Base-by-base conservation (phyloP, 2,888 invertebrate species). In the Theodoxus fluviatilis region DNA sequence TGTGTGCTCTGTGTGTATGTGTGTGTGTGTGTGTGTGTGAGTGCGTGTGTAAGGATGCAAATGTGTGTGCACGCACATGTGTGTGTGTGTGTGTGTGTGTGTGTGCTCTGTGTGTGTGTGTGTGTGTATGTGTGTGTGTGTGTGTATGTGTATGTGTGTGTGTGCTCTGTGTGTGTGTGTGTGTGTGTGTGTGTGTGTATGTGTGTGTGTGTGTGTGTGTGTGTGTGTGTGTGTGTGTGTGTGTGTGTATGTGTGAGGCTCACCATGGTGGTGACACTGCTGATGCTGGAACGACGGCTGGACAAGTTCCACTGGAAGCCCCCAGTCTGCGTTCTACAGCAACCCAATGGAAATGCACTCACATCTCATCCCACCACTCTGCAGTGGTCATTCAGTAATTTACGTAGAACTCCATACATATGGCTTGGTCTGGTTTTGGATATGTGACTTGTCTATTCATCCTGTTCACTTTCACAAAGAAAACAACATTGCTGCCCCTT, bases 51-150 rank as follows among this genome's bases (percentile, higher is more conserved):
- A n/a, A 35, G 61, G n/a, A n/a, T n/a, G n/a, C n/a, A n/a, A n/a
- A n/a, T n/a, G n/a, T n/a, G n/a, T n/a, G n/a, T n/a, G n/a, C n/a
- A n/a, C n/a, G n/a, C n/a, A n/a, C n/a, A n/a, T n/a, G 61, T 61
- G 61, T 61, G 61, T 61, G 61, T 9, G 31, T 61, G 31, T 31
- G 61, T 61, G 61, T 61, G 61, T 31, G 7, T 35, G 35, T 33
- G 61, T 61, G 61, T 6, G 9, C 15, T 57, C 3, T 25, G 4
- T 4, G 28, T 25, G 57, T 57, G 25, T 25, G 3, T 57, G 57
- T 57, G 3, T 28, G 22, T 6, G 28, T 57, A 15, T 22, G 22
- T 57, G 3, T 25, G 22, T 22, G 57, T 57, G 57, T 28, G 22
- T 18, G 3, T 15, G 25, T 57, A 25, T 15, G 57, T 57, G 22